These are phyloP conservation scores for Platysteira castanea DNA, from an alignment of 2,113 vertebrate genomes.

Conservation along the genomic window DNA sequence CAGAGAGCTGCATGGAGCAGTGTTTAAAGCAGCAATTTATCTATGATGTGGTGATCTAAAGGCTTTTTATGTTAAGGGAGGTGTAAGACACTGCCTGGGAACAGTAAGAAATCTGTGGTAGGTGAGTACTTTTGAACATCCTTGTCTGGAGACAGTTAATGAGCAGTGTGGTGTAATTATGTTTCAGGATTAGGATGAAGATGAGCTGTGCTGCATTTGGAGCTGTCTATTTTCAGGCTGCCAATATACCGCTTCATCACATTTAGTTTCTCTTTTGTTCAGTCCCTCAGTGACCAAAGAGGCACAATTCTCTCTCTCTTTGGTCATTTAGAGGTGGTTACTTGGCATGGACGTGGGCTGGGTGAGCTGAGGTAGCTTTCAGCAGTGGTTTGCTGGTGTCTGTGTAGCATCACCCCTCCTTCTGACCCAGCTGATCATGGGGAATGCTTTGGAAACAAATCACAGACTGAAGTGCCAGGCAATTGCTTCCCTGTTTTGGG, in stretches of 20 bases:
- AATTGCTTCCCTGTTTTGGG: background rate
- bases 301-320: background rate
- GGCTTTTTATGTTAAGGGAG: background rate
- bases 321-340: background rate
- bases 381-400: background rate
- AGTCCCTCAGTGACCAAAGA: background rate
- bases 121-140: background rate
- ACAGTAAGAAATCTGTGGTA: background rate
- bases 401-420: background rate
- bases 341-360: background rate
- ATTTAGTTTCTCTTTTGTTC: background rate
- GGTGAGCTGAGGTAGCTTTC: background rate
- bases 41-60: background rate
- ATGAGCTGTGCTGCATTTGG: conserved; percentile 9
- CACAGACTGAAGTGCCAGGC: background rate
- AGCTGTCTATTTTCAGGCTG: conserved; percentile 5
- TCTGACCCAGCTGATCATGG: background rate
- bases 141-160: conserved; percentile 30
- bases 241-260: background rate
- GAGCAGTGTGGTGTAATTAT: conserved; percentile 19
- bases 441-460: background rate
- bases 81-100: background rate
- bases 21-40: background rate
- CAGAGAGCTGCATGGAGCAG: background rate
- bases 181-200: background rate